Evolutionary conservation across 2,888 invertebrate species (phyloP), one percentile per base, ranked within the genome.

Genomic region (Ecliptopera silaceata): DNA sequence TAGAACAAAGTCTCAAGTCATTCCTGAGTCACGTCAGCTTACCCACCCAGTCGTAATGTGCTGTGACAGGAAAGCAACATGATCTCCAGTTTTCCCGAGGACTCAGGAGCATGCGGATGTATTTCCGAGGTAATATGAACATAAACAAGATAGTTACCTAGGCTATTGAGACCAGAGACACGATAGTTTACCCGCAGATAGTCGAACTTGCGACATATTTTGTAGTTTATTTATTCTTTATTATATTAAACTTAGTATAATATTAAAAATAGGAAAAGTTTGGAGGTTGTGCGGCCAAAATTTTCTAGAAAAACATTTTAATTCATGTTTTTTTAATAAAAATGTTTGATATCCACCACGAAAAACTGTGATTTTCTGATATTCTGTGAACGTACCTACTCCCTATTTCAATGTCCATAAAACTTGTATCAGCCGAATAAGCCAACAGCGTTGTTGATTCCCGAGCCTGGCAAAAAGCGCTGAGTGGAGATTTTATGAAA

Each of bases 341-440:
- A 34, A 36, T 15, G 10, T 36, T 26, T 26, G 42, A 26, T 41
- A 20, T 36, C n/a, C 34, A 34, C 42, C 38, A 52, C 31, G n/a
- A 53, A 38, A 20, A 34, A 51, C n/a, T 34, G 18, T 46, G 51
- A 61, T 48, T 44, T 32, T 56, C 13, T 34, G 20, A 38, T 73
- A 77, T 75, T 75, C 78, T 72, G 60, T 74, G 73, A 79, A 79
- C 74, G 67, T 79, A 65, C 62, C 63, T n/a, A 74, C 69, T 80
- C 79, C 75, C 79, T 76, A 70, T 72, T 63, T 74, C 75, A 75
- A 79, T 77, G 74, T 74, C 79, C 77, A 82, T 86, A 82, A 84
- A 82, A 79, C 75, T 77, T 69, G 71, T 72, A 77, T 70, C 72
- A 71, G 68, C 69, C 71, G 73, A 77, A 75, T 73, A 74, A 75